Percentiles rank a stretch among this genome's conserved stretches.
phyloP scores from a whole-genome alignment of 2,113 vertebrate species.

The Coracopsis vasa region DNA sequence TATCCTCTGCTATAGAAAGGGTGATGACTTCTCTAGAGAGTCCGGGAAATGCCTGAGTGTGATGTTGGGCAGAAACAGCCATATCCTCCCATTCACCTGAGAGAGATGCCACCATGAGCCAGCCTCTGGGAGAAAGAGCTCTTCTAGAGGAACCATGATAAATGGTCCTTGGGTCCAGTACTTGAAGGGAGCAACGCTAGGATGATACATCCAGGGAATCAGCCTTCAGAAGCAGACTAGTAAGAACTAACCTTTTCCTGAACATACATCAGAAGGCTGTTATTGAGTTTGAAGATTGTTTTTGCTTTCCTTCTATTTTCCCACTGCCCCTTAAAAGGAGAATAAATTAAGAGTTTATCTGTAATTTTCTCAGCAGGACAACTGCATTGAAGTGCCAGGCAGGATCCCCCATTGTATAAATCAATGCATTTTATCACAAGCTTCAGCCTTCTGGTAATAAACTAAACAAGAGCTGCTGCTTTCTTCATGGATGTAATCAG shows the following conservation, averaged over 20 bases:
- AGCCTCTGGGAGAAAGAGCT: background rate
- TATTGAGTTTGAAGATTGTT: background rate
- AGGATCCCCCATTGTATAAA: constrained; percentile 72
- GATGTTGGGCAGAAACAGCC: background rate
- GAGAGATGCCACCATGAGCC: background rate
- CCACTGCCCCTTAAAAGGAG: background rate
- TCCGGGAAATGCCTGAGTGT: background rate
- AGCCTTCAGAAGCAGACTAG: background rate
- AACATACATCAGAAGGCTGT: background rate
- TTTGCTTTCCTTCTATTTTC: background rate
- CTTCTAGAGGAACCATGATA: too few relatives aligned
- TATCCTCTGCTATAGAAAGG: background rate
- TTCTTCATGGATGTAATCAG: constrained; percentile 66
- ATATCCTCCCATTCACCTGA: background rate
- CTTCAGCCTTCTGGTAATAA: constrained; percentile 71
- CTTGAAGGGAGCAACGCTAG: background rate
- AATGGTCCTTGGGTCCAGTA: background rate
- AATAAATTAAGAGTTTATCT: constrained; percentile 70
- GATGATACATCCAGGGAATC: background rate
- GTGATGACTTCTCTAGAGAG: background rate
- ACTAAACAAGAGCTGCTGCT: constrained; percentile 67
- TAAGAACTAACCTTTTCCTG: background rate
- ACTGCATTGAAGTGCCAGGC: constrained; percentile 60
- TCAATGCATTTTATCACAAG: constrained; percentile 70
- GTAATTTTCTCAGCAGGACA: constrained; percentile 67